Evolutionary conservation across 2,113 vertebrate species (phyloP).

Genomic region (Mastomys natalensis): DNA sequence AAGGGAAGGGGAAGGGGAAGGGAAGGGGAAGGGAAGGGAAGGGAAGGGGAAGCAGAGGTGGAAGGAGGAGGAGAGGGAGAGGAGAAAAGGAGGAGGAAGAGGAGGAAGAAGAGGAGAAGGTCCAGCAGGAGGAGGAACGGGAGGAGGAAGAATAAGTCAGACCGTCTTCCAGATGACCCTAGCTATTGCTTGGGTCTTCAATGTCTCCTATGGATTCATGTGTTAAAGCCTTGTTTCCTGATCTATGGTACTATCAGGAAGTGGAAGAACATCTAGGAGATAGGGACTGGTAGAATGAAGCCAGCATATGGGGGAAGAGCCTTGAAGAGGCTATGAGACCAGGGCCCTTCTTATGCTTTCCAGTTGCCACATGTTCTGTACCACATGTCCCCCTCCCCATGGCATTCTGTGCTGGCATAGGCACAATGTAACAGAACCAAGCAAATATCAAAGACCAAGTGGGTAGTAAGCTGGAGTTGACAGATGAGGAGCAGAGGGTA

Average conservation of each 20-base stretch:
- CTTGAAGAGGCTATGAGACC: neutral
- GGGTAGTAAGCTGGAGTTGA: neutral
- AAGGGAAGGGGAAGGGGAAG: accelerated
- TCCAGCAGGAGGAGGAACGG: neutral
- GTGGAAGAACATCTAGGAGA: neutral
- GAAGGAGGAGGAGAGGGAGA: no score
- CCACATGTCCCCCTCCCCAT: neutral
- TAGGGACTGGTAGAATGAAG: neutral
- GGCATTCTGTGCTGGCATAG: neutral
- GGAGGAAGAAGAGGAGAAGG: no score
- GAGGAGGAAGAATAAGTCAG: neutral
- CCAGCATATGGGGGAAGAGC: no score
- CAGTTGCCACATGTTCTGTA: neutral
- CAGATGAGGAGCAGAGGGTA: neutral
- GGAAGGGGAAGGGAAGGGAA: no score
- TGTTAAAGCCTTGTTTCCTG: neutral
- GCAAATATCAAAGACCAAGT: neutral
- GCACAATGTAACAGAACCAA: neutral
- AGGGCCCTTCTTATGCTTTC: neutral
- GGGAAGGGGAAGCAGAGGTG: no score
- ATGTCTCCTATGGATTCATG: neutral
- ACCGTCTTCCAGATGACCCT: neutral
- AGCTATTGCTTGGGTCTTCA: neutral
- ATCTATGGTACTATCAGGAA: neutral
- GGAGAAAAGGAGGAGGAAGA: accelerated